These are phyloP conservation scores for Arnoldichthys spilopterus DNA, from an alignment of 2,797 vertebrate species.

Conservation along the genomic window DNA sequence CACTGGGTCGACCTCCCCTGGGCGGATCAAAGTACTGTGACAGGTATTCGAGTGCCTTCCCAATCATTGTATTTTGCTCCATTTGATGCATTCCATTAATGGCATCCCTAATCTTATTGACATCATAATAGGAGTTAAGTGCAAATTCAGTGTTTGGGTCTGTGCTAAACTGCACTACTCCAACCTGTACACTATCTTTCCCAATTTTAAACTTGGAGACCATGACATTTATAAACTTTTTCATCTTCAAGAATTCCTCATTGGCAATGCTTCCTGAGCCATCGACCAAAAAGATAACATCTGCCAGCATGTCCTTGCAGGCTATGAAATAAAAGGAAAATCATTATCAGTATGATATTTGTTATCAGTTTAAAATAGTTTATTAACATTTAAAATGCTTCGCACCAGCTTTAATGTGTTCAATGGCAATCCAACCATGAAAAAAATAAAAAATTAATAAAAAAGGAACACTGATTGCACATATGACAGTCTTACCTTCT, in stretches of 20 bases:
- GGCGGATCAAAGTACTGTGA: slow-evolving; percentile 59
- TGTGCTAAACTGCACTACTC: slow-evolving; percentile 81
- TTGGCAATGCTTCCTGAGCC: slow-evolving; percentile 77
- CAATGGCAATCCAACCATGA: too few species aligned
- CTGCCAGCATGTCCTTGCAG: slow-evolving; percentile 76
- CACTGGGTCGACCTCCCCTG: slow-evolving; percentile 64
- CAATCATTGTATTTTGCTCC: slow-evolving; percentile 70
- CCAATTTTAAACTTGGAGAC: slow-evolving; percentile 75
- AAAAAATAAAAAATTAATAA: not conserved
- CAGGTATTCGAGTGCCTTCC: slow-evolving; percentile 71
- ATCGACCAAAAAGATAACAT: slow-evolving; percentile 83
- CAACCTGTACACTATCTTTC: slow-evolving; percentile 75
- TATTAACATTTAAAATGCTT: too few species aligned
- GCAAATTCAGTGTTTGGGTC: slow-evolving; percentile 67
- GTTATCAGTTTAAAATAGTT: not conserved
- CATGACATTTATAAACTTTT: slow-evolving; percentile 75
- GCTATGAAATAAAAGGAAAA: slow-evolving; percentile 64
- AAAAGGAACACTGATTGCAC: not conserved
- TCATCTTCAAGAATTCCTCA: slow-evolving; percentile 74
- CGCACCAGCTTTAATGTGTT: too few species aligned
- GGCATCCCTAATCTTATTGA: slow-evolving; percentile 54
- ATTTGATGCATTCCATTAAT: slow-evolving; percentile 68
- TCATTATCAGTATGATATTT: too few species aligned
- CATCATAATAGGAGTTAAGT: slow-evolving; percentile 67
- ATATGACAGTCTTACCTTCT: slow-evolving; percentile 74